Evolutionary conservation across 30 jellyfish, hydroid and myxozoan species (phyloP).

Genomic region (Euphysa ruthae): DNA sequence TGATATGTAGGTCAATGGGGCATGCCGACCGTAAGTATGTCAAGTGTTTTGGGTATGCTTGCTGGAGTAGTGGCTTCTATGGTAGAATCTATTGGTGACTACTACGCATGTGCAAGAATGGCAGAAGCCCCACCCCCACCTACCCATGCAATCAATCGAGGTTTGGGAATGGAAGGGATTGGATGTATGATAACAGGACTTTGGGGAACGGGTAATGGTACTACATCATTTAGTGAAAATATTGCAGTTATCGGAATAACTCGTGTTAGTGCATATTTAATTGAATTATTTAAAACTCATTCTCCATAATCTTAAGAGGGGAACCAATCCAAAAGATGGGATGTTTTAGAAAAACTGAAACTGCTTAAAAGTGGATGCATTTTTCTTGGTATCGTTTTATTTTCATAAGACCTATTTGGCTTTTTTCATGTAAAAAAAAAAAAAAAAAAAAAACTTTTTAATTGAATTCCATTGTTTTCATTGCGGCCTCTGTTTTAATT

Average conservation of each 20-base stretch:
- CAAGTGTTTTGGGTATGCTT: conserved; percentile 87
- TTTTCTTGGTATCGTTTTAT: too few relatives aligned
- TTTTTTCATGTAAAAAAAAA: too few relatives aligned
- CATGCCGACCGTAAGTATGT: conserved; percentile 64
- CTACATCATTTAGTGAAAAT: conserved; percentile 97
- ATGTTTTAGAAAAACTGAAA: too few relatives aligned
- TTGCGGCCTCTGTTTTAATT: too few relatives aligned
- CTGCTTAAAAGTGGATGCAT: too few relatives aligned
- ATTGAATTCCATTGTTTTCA: too few relatives aligned
- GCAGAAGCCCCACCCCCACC: conserved; percentile 99
- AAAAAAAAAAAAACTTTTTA: too few relatives aligned
- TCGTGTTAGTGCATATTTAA: conserved; percentile 28
- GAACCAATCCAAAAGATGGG: too few relatives aligned
- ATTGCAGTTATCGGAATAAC: conserved; percentile 95
- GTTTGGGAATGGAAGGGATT: conserved; percentile 87
- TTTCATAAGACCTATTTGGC: too few relatives aligned
- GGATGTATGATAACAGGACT: conserved; percentile 94
- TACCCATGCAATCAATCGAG: conserved; percentile 85
- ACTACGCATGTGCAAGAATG: conserved; percentile 91
- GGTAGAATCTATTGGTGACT: conserved; percentile 95
- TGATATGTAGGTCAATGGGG: conserved; percentile 94
- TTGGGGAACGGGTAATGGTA: conserved; percentile 97
- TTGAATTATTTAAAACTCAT: too few relatives aligned
- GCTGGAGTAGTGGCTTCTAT: conserved; percentile 89
- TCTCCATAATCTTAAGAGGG: too few relatives aligned